Evolutionary conservation across 2,113 vertebrate species (phyloP).

Genomic region (Potamarius usumacintae): DNA sequence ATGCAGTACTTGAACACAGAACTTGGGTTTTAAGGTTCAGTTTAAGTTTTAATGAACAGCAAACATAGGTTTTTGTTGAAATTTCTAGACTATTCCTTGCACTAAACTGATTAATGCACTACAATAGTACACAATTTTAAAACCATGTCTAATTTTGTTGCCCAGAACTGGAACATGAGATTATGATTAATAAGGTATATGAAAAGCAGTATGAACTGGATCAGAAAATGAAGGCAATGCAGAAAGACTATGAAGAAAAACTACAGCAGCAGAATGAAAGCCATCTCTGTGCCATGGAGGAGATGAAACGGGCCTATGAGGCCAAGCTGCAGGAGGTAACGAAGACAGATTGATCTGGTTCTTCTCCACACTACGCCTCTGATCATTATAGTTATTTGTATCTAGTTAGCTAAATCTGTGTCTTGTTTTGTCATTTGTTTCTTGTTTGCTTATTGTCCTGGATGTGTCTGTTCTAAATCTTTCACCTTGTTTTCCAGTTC

Average conservation of each 20-base stretch:
- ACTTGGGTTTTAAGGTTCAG: background rate
- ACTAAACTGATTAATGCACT: background rate
- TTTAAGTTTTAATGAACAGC: no score
- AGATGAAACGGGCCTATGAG: background rate
- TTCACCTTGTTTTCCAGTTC: background rate
- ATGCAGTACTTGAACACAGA: background rate
- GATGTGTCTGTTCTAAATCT: no score
- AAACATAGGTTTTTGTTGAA: no score
- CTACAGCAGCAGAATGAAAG: background rate
- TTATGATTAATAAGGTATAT: background rate
- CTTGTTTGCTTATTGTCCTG: no score
- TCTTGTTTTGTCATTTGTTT: background rate
- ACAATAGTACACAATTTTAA: background rate
- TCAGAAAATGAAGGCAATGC: background rate
- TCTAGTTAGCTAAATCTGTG: background rate
- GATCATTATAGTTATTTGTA: background rate
- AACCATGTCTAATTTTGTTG: background rate
- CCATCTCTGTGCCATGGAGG: background rate
- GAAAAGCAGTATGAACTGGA: background rate
- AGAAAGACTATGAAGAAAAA: background rate
- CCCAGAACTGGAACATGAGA: background rate
- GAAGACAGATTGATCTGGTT: background rate
- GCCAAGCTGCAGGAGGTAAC: slow-evolving; percentile 1
- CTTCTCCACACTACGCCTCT: background rate
- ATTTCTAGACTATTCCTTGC: background rate